Base-by-base conservation (phyloP, 2,888 invertebrate species). In the Amphimallon solstitiale region DNA sequence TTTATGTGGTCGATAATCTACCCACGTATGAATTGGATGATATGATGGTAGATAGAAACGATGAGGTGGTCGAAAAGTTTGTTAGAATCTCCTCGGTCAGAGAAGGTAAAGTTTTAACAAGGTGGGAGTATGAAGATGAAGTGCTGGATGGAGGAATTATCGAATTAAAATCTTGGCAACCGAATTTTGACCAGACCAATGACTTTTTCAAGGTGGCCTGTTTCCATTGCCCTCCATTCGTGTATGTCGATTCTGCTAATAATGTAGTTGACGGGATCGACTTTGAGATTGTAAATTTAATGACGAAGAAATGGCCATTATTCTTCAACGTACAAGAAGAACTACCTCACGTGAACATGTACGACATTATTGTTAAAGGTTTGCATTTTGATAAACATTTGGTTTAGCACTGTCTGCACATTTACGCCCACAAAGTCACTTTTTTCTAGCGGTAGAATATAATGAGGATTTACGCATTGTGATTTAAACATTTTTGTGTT, bases 221-320 rank as follows among this genome's bases (percentile, higher is more conserved):
- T 29, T 65, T 65, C 35, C 17, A 61, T 4, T 65, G 65, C 10
- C 38, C 61, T 5, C 65, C 65, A 7, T 61, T 48, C 17, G 34
- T 65, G 12, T 61, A 21, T 21, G 23, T 34, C 7, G 15, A 40
- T 23, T 14, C 49, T 14, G 19, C 17, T 2, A 43, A 15, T 1
- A 34, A 19, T 14, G 43, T 38, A 14, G 15, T 35, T 23, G 61
- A 65, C 12, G 65, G 65, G 7, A 45, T 65, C 10, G 65, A 65
- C 23, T 14, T 38, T 34, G 35, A 35, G n/a, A 60, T 65, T 9
- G 19, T 61, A 3, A 60, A 51, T 23, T 14, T 61, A 17, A 43
- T 60, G 2, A 46, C 46, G n/a, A 2, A 14, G 7, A 17, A 21
- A 15, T 64, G 54, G 64, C 56, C 54, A 1, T 17, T 64, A 1